Evolutionary conservation across 2,888 invertebrate species (phyloP).

Genomic region (Blomia tropicalis): DNA sequence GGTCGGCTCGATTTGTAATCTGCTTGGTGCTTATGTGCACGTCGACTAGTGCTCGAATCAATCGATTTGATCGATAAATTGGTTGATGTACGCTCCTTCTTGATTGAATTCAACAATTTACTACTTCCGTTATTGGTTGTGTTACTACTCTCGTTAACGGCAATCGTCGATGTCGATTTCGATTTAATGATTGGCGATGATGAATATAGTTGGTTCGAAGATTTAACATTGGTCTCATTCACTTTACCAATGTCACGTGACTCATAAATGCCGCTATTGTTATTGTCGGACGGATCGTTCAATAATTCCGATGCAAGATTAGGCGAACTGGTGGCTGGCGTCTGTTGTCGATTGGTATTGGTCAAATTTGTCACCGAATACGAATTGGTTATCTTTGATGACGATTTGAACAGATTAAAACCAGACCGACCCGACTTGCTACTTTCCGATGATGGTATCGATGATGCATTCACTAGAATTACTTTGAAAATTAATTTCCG

Average conservation of each 20-base stretch:
- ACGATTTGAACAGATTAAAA: background rate
- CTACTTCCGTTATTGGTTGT: too few species aligned
- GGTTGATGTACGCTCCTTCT: too few species aligned
- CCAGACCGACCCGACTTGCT: background rate
- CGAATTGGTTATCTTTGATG: background rate
- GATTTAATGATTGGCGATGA: constrained; percentile 6
- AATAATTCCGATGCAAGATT: background rate
- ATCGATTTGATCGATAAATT: too few species aligned
- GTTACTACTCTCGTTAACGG: background rate
- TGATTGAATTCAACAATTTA: too few species aligned
- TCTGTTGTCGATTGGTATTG: background rate
- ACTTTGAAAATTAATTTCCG: background rate
- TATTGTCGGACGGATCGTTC: background rate
- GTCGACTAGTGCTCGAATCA: background rate
- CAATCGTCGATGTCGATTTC: background rate
- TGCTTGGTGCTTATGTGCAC: background rate
- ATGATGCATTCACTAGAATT: background rate
- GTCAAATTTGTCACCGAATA: background rate
- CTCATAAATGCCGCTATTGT: background rate
- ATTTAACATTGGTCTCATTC: too few species aligned
- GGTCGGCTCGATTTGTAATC: background rate
- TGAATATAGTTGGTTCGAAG: background rate
- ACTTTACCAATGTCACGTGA: background rate
- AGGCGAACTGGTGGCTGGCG: background rate
- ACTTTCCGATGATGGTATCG: background rate